These are phyloP conservation scores for Apamea anceps DNA, from an alignment of 2,888 invertebrate genomes.

Conservation along the genomic window DNA sequence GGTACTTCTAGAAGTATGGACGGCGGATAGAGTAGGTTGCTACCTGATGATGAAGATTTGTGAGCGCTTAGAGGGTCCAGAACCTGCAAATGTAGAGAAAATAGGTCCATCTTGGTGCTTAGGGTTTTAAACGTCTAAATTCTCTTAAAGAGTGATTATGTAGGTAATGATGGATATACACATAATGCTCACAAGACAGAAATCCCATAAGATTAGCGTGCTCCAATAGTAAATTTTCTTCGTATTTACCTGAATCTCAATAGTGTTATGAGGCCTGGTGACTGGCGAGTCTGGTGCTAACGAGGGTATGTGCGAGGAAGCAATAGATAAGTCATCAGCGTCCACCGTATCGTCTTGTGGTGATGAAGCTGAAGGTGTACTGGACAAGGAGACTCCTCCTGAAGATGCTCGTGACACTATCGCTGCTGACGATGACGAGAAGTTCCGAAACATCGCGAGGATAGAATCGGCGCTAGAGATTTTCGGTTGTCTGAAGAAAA, in stretches of 20 bases:
- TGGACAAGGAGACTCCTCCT: constrained; percentile 92
- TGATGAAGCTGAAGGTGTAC: constrained; percentile 93
- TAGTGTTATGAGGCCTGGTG: constrained; percentile 84
- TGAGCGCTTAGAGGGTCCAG: constrained; percentile 93
- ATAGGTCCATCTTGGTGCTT: constrained; percentile 42
- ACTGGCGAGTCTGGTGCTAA: constrained; percentile 92
- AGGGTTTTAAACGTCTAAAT: constrained; percentile 1
- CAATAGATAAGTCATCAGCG: constrained; percentile 93
- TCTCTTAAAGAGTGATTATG: constrained; percentile 2
- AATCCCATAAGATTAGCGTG: not conserved
- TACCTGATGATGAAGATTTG: constrained; percentile 89
- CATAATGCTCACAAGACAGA: constrained; percentile 5
- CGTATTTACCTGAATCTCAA: constrained; percentile 84
- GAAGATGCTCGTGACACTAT: constrained; percentile 91
- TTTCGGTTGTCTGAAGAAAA: constrained; percentile 89
- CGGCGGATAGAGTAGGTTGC: constrained; percentile 93
- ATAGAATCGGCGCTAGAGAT: constrained; percentile 95
- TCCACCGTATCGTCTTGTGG: constrained; percentile 93
- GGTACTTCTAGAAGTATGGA: constrained; percentile 95
- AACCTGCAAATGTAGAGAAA: constrained; percentile 82
- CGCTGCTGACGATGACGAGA: constrained; percentile 92
- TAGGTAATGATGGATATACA: constrained; percentile 4
- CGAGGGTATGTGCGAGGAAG: constrained; percentile 91
- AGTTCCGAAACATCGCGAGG: constrained; percentile 94
- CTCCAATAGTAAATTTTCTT: not conserved